These are phyloP conservation scores for Cataglyphis rosenhaueri DNA, from an alignment of 2,888 invertebrate species.

Conservation along the genomic window DNA sequence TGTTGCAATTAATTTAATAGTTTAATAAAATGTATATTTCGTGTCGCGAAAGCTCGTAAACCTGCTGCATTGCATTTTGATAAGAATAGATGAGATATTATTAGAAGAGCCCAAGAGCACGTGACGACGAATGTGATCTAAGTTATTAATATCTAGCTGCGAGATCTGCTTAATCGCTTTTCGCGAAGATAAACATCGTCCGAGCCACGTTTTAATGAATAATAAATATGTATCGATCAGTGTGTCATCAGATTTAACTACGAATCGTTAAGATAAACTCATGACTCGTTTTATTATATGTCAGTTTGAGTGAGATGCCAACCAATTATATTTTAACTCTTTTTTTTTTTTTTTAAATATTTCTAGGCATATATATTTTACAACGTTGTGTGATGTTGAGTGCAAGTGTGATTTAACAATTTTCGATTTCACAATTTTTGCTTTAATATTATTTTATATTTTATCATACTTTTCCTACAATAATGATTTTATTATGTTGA, in stretches of 20 bases:
- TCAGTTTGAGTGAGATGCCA: conserved; percentile 12
- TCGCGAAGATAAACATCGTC: conserved; percentile 61
- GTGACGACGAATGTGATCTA: conserved; percentile 63
- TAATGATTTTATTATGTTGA: neutral
- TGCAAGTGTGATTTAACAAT: neutral
- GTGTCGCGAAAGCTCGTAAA: conserved; percentile 34
- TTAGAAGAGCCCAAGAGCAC: conserved; percentile 46
- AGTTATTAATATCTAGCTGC: conserved; percentile 62
- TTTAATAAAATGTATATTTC: conserved; percentile 21
- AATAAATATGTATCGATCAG: conserved; percentile 52
- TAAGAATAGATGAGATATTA: conserved; percentile 48
- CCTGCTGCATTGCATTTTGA: conserved; percentile 26
- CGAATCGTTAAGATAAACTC: neutral
- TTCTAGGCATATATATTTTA: neutral
- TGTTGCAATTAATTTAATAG: conserved; percentile 19
- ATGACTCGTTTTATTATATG: neutral
- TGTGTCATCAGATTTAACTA: conserved; percentile 27
- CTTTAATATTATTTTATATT: neutral
- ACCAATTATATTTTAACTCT: conserved; percentile 26
- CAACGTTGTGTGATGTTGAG: neutral
- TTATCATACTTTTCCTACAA: neutral
- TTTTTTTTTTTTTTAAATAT: neutral
- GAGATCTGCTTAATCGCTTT: conserved; percentile 59
- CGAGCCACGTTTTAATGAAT: conserved; percentile 61
- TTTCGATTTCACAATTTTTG: neutral